These are phyloP conservation scores for Apocheima hispidaria DNA, from an alignment of 2,888 invertebrate genomes.

Conservation along the genomic window DNA sequence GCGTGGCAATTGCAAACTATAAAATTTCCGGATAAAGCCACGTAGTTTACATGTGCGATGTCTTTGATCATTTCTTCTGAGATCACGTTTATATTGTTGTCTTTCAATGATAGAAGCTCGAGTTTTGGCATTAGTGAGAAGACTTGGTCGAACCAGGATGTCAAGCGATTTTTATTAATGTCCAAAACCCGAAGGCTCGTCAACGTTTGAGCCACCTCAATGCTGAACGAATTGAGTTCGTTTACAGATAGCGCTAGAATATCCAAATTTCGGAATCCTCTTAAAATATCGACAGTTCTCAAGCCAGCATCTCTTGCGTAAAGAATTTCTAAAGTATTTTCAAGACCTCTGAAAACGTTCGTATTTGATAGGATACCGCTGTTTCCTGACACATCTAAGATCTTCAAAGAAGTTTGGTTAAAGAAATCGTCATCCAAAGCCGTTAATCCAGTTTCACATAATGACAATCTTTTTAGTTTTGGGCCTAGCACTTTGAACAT, in stretches of 20 bases:
- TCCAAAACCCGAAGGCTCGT: constrained; percentile 77
- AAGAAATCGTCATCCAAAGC: constrained; percentile 70
- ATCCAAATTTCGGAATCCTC: constrained; percentile 69
- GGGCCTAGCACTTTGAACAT: constrained; percentile 53
- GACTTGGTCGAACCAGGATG: constrained; percentile 81
- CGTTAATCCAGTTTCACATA: constrained; percentile 77
- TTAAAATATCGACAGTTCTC: constrained; percentile 65
- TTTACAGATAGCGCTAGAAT: constrained; percentile 81
- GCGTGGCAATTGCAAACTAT: constrained; percentile 87
- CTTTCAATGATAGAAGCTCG: constrained; percentile 72
- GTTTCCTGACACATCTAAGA: constrained; percentile 86
- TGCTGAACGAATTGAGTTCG: constrained; percentile 71
- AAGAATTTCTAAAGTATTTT: constrained; percentile 71
- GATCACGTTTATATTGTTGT: constrained; percentile 86
- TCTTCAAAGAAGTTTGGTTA: constrained; percentile 68
- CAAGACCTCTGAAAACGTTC: constrained; percentile 71
- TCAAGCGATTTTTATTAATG: constrained; percentile 83
- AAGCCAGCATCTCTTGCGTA: constrained; percentile 77
- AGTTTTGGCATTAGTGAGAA: constrained; percentile 72
- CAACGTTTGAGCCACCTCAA: constrained; percentile 61
- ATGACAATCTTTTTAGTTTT: constrained; percentile 61
- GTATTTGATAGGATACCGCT: constrained; percentile 62
- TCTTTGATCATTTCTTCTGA: constrained; percentile 86
- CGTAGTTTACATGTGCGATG: constrained; percentile 71
- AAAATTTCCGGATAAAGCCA: constrained; percentile 85